Evolutionary conservation across 2,888 invertebrate genomes (phyloP).

Genomic region (Pocota personata): DNA sequence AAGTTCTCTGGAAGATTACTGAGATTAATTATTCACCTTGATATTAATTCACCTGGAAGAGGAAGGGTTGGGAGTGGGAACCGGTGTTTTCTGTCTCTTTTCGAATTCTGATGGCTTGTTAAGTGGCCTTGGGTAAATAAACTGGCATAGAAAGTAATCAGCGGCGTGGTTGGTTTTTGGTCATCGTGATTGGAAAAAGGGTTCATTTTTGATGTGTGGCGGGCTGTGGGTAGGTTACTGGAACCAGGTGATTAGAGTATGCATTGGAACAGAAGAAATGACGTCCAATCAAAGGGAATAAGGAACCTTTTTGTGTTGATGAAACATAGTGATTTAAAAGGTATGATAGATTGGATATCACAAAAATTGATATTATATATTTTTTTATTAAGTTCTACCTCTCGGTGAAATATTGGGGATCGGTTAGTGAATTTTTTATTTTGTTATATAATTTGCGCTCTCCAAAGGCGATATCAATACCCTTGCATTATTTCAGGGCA

Average conservation of each 20-base stretch:
- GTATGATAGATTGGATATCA: background rate
- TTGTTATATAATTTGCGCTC: no score
- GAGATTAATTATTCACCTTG: slow-evolving; percentile 50
- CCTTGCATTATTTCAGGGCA: no score
- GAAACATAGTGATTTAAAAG: background rate
- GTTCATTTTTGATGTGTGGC: slow-evolving; percentile 2
- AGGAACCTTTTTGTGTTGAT: background rate
- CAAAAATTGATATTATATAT: no score
- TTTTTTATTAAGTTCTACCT: background rate
- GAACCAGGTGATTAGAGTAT: slow-evolving; percentile 18
- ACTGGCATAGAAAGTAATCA: background rate
- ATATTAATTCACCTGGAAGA: slow-evolving; percentile 61
- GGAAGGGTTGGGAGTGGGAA: slow-evolving; percentile 22
- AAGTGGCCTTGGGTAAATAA: slow-evolving; percentile 21
- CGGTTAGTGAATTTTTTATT: no score
- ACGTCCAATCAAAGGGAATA: background rate
- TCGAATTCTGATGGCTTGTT: slow-evolving; percentile 27
- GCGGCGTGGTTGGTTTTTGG: background rate
- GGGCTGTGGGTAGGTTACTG: background rate
- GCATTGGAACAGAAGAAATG: slow-evolving; percentile 13
- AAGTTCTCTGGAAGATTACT: slow-evolving; percentile 12
- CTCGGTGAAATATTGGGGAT: background rate
- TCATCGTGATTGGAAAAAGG: slow-evolving; percentile 21
- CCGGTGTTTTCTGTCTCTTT: background rate
- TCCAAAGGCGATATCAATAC: no score